These are phyloP conservation scores for Phrynosoma platyrhinos DNA, from an alignment of 2,113 vertebrate genomes.

Conservation along the genomic window DNA sequence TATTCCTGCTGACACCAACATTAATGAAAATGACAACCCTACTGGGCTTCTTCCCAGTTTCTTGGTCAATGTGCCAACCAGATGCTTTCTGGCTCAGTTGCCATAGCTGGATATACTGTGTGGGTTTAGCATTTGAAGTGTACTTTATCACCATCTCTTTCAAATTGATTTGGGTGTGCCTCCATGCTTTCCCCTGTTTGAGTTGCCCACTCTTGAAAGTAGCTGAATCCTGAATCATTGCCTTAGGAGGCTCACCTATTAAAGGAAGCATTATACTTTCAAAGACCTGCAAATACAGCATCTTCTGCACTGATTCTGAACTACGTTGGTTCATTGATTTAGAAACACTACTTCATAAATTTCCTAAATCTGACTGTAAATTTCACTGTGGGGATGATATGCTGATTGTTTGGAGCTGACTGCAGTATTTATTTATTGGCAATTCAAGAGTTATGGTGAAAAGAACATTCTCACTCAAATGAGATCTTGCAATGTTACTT, in stretches of 20 bases:
- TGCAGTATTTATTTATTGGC: too few species aligned
- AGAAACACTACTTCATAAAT: neutral
- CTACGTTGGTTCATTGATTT: neutral
- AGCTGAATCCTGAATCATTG: neutral
- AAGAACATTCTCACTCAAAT: neutral
- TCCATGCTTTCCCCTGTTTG: neutral
- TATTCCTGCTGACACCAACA: slow-evolving; percentile 48
- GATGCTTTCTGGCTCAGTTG: slow-evolving; percentile 9
- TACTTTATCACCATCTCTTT: slow-evolving; percentile 4
- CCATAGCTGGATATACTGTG: neutral
- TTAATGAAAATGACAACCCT: slow-evolving; percentile 41
- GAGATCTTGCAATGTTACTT: neutral
- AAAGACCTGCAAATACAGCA: neutral
- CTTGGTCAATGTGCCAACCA: slow-evolving; percentile 23
- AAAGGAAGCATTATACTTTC: neutral
- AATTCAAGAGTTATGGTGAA: too few species aligned
- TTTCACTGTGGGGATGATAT: neutral
- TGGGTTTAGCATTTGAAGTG: neutral
- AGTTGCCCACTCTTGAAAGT: neutral
- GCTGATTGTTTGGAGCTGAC: neutral
- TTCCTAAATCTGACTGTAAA: neutral
- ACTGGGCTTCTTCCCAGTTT: slow-evolving; percentile 36
- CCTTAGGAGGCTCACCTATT: neutral
- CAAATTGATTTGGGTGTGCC: neutral
- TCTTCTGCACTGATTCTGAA: neutral